Conservation (phyloP, 2,888 invertebrate species). For the Drosophila neutralis region DNA sequence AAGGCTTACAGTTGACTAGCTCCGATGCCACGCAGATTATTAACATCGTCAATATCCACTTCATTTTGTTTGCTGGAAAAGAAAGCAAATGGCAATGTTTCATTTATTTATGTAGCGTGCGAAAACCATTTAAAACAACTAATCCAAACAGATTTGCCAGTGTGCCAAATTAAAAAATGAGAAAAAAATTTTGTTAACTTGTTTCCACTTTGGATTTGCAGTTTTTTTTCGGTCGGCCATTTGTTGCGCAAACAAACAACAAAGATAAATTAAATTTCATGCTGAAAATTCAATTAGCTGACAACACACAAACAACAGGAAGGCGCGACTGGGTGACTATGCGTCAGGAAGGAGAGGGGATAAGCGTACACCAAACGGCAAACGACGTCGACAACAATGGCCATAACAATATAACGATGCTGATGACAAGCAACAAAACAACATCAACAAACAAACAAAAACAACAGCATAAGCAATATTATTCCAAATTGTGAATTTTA, state of each 20-base stretch:
- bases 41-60: constrained; percentile 43
- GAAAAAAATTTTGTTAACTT: constrained; percentile 44
- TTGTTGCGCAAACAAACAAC: constrained; percentile 74
- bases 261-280: constrained; percentile 79
- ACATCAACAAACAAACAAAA: constrained; percentile 21
- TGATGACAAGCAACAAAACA: constrained; percentile 71
- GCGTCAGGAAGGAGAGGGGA: constrained; percentile 28
- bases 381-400: constrained; percentile 57
- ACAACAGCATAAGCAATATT: constrained; percentile 62
- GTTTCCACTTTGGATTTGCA: constrained; percentile 54
- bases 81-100: constrained; percentile 34
- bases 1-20: constrained; percentile 52
- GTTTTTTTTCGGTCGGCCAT: constrained; percentile 52
- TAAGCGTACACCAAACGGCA: constrained; percentile 37
- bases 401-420: constrained; percentile 79
- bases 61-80: constrained; percentile 59
- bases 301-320: constrained; percentile 64
- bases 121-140: constrained; percentile 41
- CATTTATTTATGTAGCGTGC: constrained; percentile 32
- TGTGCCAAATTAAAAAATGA: constrained; percentile 35
- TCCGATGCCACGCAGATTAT: constrained; percentile 48
- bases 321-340: constrained; percentile 14
- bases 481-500: constrained; percentile 75
- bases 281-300: constrained; percentile 82
- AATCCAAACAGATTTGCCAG: constrained; percentile 34